These are phyloP conservation scores for Vidua macroura DNA, from an alignment of 2,113 vertebrate species.

Conservation along the genomic window DNA sequence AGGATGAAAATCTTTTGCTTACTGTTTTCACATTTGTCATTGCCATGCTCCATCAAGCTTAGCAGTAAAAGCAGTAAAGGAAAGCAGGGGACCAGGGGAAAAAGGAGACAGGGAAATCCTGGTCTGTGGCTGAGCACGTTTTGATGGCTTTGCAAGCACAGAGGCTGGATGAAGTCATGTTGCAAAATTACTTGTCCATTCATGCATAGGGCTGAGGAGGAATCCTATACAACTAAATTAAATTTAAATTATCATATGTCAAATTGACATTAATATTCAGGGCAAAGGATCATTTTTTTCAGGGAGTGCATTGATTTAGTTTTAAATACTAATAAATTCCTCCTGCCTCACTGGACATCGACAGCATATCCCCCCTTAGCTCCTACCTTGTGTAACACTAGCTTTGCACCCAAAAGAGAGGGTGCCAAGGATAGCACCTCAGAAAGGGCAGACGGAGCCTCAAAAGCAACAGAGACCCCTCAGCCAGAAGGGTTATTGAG, in stretches of 20 bases:
- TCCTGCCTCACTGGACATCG: not conserved
- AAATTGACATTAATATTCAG: constrained; percentile 55
- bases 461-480: not conserved
- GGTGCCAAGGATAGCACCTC: not conserved
- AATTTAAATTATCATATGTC: constrained; percentile 40
- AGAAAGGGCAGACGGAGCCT: not conserved
- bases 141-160: constrained; percentile 19
- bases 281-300: constrained; percentile 31
- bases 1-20: constrained; percentile 36
- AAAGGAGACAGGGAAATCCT: not conserved
- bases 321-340: constrained; percentile 29
- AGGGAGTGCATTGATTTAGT: constrained; percentile 13
- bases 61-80: constrained; percentile 33
- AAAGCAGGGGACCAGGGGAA: not conserved
- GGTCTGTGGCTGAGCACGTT: not conserved
- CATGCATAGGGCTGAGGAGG: constrained; percentile 31
- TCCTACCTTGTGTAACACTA: not conserved
- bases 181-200: constrained; percentile 49
- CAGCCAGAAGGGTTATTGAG: rapidly evolving
- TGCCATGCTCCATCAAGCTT: constrained; percentile 38
- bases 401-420: not conserved
- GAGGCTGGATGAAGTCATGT: constrained; percentile 23
- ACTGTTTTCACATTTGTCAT: constrained; percentile 46
- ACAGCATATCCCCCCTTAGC: not conserved
- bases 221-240: constrained; percentile 43